These are phyloP conservation scores for Chloroceryle amazona DNA, from an alignment of 2,797 vertebrate species.

Conservation along the genomic window DNA sequence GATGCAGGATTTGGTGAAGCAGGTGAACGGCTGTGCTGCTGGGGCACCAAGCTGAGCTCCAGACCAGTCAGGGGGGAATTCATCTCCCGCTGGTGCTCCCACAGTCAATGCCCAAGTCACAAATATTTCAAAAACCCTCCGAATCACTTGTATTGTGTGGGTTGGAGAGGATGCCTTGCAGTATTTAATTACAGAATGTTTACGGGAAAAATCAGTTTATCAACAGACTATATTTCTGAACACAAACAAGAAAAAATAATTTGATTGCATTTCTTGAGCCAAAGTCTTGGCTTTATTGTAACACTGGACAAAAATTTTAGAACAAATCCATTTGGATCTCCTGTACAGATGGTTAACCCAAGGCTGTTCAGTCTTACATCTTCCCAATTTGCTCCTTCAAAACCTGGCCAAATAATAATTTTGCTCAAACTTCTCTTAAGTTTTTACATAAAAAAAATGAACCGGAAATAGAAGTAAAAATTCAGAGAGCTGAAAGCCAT, in stretches of 20 bases:
- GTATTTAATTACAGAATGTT: neutral
- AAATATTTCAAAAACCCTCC: accelerated
- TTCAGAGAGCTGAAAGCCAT: neutral
- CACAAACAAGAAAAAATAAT: neutral
- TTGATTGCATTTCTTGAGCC: neutral
- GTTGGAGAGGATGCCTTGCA: neutral
- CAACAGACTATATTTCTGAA: neutral
- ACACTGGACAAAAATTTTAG: neutral
- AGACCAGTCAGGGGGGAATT: neutral
- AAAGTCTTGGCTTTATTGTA: neutral
- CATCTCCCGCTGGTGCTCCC: neutral
- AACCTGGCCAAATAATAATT: neutral
- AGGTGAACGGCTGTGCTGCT: accelerated
- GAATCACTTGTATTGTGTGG: neutral
- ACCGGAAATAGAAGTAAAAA: neutral
- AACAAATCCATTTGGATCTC: neutral
- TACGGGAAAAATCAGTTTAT: neutral
- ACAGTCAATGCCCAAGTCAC: neutral
- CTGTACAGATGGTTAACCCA: neutral
- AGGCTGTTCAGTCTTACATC: neutral
- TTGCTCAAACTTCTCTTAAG: neutral
- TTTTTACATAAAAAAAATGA: neutral
- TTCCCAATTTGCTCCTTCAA: neutral
- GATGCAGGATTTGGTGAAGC: neutral
- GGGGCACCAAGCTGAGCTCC: accelerated